phyloP scores from a whole-genome alignment of 2,797 vertebrate species.

The Pangasius mekongensis region DNA sequence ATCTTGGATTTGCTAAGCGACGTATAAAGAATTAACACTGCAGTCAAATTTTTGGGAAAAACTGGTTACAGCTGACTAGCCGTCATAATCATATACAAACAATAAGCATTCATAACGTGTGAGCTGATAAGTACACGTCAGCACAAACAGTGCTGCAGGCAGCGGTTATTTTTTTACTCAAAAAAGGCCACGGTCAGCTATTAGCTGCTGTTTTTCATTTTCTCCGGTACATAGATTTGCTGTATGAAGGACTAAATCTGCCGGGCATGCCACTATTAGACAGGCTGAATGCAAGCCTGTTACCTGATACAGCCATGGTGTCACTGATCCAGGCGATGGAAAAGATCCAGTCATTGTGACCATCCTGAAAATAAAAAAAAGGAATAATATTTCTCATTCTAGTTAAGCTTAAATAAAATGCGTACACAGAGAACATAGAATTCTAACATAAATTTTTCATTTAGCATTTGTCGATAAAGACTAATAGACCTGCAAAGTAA shows the following conservation, averaged over 20 bases:
- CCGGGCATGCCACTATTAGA: not conserved
- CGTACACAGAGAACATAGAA: not conserved
- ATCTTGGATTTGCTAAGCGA: not conserved
- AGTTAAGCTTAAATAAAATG: not conserved
- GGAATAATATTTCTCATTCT: not conserved
- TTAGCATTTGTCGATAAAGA: not conserved
- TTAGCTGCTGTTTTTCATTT: not conserved
- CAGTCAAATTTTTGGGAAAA: not conserved
- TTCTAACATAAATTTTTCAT: not conserved
- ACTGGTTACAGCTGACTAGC: not conserved
- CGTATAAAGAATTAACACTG: not conserved
- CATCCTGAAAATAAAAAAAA: constrained; percentile 79
- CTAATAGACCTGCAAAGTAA: not conserved
- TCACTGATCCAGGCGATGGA: constrained; percentile 99
- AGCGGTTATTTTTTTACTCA: not conserved
- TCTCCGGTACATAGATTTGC: not conserved
- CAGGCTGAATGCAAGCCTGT: constrained; percentile 54
- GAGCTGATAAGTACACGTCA: not conserved
- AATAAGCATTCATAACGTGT: not conserved
- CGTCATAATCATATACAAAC: not conserved
- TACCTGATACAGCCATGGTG: constrained; percentile 97
- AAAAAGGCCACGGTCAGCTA: not conserved
- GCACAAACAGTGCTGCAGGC: constrained; percentile 3
- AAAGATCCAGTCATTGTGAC: constrained; percentile 99
- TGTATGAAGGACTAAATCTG: not conserved